A percentile compares a stretch with the other conserved stretches of the same genome.
These are phyloP conservation scores for Hololepta plana DNA, from an alignment of 2,888 invertebrate species.

Conservation along the genomic window DNA sequence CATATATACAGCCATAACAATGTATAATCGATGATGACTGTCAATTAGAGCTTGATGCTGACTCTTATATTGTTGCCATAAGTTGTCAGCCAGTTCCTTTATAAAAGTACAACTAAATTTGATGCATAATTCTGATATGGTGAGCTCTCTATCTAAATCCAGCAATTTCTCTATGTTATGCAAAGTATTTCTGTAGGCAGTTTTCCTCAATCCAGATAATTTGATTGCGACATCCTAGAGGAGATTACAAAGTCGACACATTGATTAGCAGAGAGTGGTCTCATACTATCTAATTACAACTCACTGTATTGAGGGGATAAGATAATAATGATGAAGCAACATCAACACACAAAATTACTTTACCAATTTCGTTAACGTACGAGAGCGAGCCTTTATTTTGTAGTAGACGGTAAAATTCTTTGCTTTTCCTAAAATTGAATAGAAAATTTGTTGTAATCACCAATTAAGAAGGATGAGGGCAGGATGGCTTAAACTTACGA, in stretches of 20 bases:
- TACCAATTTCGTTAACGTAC: conserved; percentile 37
- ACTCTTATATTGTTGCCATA: conserved; percentile 32
- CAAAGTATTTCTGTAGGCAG: conserved; percentile 33
- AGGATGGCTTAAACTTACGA: no score
- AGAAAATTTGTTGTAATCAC: no score
- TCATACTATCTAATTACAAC: conserved; percentile 1
- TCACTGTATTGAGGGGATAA: conserved; percentile 1
- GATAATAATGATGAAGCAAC: conserved; percentile 32
- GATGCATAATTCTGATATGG: conserved; percentile 36
- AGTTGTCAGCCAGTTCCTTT: conserved; percentile 31
- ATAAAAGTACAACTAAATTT: conserved; percentile 32
- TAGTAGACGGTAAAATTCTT: conserved; percentile 32
- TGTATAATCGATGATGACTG: conserved; percentile 42
- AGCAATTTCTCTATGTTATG: conserved; percentile 41
- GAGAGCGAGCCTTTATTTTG: conserved; percentile 27
- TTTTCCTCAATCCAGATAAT: conserved; percentile 36
- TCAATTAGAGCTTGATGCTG: conserved; percentile 34
- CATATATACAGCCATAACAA: conserved; percentile 42
- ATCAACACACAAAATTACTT: conserved; percentile 41
- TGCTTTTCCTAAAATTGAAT: conserved; percentile 40
- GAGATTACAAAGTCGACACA: conserved; percentile 4
- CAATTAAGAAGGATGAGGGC: no score
- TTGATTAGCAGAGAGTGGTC: conserved; percentile 2
- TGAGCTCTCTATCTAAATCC: conserved; percentile 35
- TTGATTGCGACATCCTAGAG: conserved; percentile 38